phyloP scores from a whole-genome alignment of 2,888 invertebrate genomes.

The Drosophila subsilvestris region DNA sequence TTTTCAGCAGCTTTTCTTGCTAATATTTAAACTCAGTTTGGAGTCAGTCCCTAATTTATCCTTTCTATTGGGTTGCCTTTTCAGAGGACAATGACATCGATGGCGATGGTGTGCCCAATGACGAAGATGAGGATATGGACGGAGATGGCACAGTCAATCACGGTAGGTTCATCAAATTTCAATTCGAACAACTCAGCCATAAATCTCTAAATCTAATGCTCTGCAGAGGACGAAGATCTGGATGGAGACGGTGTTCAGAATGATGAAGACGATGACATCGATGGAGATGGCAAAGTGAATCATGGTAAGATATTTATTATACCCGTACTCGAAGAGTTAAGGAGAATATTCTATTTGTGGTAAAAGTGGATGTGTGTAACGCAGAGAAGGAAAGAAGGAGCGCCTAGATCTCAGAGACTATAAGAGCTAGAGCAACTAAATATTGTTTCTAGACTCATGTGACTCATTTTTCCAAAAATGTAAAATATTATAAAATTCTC shows the following conservation, averaged over 20 bases:
- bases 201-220: background rate
- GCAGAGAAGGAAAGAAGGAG: too few species aligned
- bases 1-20: background rate
- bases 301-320: conserved; percentile 40
- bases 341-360: too few species aligned
- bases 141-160: conserved; percentile 47
- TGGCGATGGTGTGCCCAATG: conserved; percentile 83
- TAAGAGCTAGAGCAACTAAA: too few species aligned
- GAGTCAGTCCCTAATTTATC: background rate
- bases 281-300: conserved; percentile 61
- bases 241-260: conserved; percentile 67
- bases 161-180: conserved; percentile 25
- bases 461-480: too few species aligned
- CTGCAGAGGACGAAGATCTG: conserved; percentile 58
- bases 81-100: conserved; percentile 77
- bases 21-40: background rate
- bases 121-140: conserved; percentile 54
- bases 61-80: background rate
- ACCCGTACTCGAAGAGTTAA: too few species aligned
- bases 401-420: too few species aligned
- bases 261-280: conserved; percentile 64
- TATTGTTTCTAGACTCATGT: too few species aligned
- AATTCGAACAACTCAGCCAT: background rate
- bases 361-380: too few species aligned
- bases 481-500: too few species aligned